Evolutionary conservation across 2,888 invertebrate genomes (phyloP), one percentile per base, ranked within the genome.

Genomic region (Synanthedon formicaeformis): DNA sequence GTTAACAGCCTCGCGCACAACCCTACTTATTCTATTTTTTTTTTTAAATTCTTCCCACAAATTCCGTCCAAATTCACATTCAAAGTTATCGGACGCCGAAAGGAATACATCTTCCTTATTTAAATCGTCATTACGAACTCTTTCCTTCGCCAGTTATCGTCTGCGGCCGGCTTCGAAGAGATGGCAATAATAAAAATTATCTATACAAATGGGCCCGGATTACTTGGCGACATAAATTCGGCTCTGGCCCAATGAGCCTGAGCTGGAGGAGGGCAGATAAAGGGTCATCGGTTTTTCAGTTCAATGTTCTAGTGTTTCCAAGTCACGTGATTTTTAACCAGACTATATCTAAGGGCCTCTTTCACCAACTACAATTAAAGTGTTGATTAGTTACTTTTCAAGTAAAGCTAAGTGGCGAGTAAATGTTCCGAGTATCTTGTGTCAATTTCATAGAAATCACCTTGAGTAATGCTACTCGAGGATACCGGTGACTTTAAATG

Each of bases 181-280:
- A 86, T 86, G 84, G 85, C 86, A 87, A 87, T 87, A 87, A 87
- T 87, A 87, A 87, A 87, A 87, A 87, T 87, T 87, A 87, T 87
- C 87, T 86, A 86, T 87, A 87, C 86, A 87, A 87, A 87, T 86
- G 85, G 86, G 78, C 63, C 72, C 65, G 86, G 86, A 87, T 87
- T 87, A 87, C 84, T 83, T 73, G 73, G 64, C 79, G 82, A 85
- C 86, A 87, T 87, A 87, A 87, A 87, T 87, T 87, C 81, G 81
- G 81, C 81, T 83, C 81, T 78, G 75, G 76, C 72, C 81, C 85
- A 82, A 86, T 84, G 85, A 84, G 78, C 73, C 75, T 70, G 69
- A 64, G 77, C 81, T 81, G 81, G 69, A 69, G 67, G 67, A 71
- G 71, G 58, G 61, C 67, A 80, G 84, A 84, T 84, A 85, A 86